Percentiles rank a stretch among this genome's conserved stretches.
Evolutionary conservation across 2,113 vertebrate species (phyloP).

Genomic region (Neotoma lepida): DNA sequence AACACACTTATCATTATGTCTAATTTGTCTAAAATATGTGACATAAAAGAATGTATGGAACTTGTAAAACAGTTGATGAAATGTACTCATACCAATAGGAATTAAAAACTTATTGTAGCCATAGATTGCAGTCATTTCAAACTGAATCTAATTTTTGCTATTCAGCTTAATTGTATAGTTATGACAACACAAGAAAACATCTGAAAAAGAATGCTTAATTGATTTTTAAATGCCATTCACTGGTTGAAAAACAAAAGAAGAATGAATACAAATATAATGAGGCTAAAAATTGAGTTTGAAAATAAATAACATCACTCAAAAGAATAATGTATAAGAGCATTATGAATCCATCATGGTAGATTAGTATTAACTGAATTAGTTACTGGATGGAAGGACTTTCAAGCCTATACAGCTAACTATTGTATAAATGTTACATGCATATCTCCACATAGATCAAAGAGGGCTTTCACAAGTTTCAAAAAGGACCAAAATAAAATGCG

Average conservation of each 20-base stretch:
- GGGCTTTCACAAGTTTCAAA: not conserved
- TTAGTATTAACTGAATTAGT: constrained; percentile 62
- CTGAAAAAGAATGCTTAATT: constrained; percentile 55
- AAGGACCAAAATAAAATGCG: constrained; percentile 32
- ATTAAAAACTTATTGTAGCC: constrained; percentile 48
- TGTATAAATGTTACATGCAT: constrained; percentile 17
- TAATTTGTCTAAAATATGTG: constrained; percentile 57
- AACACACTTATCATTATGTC: constrained; percentile 14
- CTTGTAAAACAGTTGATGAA: constrained; percentile 59
- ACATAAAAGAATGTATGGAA: constrained; percentile 51
- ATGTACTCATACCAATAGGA: constrained; percentile 37
- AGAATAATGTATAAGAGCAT: constrained; percentile 53
- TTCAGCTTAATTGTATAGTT: constrained; percentile 61
- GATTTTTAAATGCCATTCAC: constrained; percentile 65
- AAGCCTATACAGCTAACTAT: not conserved
- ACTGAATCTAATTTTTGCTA: constrained; percentile 65
- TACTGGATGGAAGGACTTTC: not conserved
- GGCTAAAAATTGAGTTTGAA: constrained; percentile 45
- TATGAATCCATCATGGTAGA: not conserved
- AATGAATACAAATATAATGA: constrained; percentile 52
- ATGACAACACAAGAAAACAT: constrained; percentile 46
- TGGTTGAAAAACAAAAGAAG: constrained; percentile 47
- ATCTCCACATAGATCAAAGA: not conserved
- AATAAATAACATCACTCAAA: constrained; percentile 51
- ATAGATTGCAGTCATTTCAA: constrained; percentile 55